Percentiles rank a stretch among this genome's conserved stretches.
Conservation (phyloP, 2,797 vertebrate species). For the Luscinia luscinia region DNA sequence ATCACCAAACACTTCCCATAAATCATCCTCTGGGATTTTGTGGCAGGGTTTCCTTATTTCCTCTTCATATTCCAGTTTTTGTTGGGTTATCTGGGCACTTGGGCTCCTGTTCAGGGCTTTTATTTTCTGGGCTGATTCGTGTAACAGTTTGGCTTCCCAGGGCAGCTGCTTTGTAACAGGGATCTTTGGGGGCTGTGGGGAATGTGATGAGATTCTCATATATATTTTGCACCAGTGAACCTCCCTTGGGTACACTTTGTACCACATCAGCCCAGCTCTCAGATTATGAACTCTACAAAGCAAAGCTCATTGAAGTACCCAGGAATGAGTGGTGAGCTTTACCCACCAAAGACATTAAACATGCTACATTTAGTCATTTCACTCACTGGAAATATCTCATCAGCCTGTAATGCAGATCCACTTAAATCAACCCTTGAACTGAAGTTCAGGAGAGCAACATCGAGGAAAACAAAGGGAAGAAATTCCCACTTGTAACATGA, state of each 20-base stretch:
- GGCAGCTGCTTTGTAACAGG: not conserved
- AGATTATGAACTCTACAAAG: not conserved
- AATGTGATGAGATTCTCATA: not conserved
- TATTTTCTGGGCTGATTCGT: not conserved
- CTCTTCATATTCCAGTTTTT: not conserved
- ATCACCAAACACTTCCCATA: not conserved
- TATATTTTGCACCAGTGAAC: not conserved
- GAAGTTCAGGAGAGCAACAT: slow-evolving; percentile 19
- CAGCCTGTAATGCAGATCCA: slow-evolving; percentile 1
- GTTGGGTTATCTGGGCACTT: not conserved
- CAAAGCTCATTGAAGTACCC: not conserved
- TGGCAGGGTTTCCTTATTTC: not conserved
- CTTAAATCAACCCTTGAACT: slow-evolving; percentile 52
- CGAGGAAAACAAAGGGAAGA: slow-evolving; percentile 41
- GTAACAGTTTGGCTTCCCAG: not conserved
- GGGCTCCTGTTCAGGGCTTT: not conserved
- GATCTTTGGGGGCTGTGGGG: not conserved
- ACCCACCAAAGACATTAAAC: not conserved
- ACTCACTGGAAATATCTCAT: slow-evolving; percentile 23
- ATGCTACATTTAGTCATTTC: not conserved
- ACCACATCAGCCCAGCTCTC: not conserved
- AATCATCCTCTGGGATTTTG: not conserved
- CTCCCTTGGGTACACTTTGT: not conserved
- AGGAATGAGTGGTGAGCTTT: not conserved
- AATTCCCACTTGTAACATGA: slow-evolving; percentile 66